Evolutionary conservation across 2,797 vertebrate species (phyloP), one percentile per base, ranked within the genome.

Genomic region (Alca torda): DNA sequence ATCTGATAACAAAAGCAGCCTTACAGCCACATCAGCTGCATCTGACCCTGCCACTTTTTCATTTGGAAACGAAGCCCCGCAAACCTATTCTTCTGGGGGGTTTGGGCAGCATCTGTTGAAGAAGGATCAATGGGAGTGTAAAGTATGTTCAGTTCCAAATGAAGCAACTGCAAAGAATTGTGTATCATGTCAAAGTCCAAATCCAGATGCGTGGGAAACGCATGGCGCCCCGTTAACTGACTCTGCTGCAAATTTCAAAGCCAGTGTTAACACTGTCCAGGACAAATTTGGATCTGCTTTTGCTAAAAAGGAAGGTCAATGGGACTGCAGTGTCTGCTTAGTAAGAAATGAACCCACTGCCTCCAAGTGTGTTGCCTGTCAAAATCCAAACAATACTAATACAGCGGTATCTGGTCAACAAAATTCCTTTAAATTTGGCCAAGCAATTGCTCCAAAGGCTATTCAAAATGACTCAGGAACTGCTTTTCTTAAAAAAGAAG

Each of bases 41-140:
- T n/a, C 95, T 77, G 70, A 51, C 43, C 65, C 90, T 75, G 14
- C 80, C 37, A 25, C 88, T 63, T 97, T 95, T 54, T 87, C 97
- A 16, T 97, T 97, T 92, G 90, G 68, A 72, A 98, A 97, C 33
- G 96, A 97, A 93, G n/a, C 45, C 31, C 48, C 16, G 2, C 90
- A 92, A 35, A 24, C 76, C 20, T 84, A 1, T 80, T 61, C 57
- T 83, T 48, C 80, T 24, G 18, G 45, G 75, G 98, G 86, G 8
- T 98, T 98, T 97, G 96, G 83, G 59, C 97, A 97, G 72, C 97
- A 98, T 96, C 81, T 94, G 43, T 69, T 98, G 97, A 99, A 97
- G 98, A 98, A 74, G 98, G 98, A 30, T 96, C 93, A 96, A 26
- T 99, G 99, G 99, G 96, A 98, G 10, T 99, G 99, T 93, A 84